Base-by-base conservation (phyloP, 2,888 invertebrate species). In the Polia nebulosa region DNA sequence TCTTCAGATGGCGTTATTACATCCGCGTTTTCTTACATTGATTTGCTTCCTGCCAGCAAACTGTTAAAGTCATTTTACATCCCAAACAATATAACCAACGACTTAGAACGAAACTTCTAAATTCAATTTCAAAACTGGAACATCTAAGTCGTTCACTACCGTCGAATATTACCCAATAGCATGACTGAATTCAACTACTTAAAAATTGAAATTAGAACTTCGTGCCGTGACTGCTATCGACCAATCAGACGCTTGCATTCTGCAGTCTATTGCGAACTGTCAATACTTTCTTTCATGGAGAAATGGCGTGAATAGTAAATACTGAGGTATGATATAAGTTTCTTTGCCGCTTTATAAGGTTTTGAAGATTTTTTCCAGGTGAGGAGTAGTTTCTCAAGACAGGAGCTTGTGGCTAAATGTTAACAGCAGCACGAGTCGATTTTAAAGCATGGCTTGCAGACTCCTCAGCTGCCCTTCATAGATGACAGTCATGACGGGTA, bases 161-260 rank as follows among this genome's bases (percentile, higher is more conserved):
- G 59, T 65, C 76, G 75, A 76, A 83, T 82, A 82, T 84, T 82
- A 71, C 76, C 70, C 60, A 82, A 83, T 83, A 70, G 84, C 84
- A 83, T 82, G 83, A 69, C 78, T 83, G 76, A 57, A 75, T 72
- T 84, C 80, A 72, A 77, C 81, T 81, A 75, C 82, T n/a, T 74
- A 84, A 83, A 84, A 82, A 82, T 82, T 83, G 72, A 78, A 84
- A 83, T 83, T 69, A 80, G 84, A 80, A 80, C 76, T 75, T 72
- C 56, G 75, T 75, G 64, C 55, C 84, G 80, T 84, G 84, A 81
- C 72, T 79, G 20, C 49, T 67, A 66, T 71, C 82, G 73, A 78
- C 75, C 77, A 76, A 83, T 82, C 74, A 71, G 66, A 39, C 52
- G 59, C 61, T 63, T 82, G 66, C 75, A 77, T 73, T 76, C 72